These are phyloP conservation scores for Petaurus breviceps DNA, from an alignment of 2,113 vertebrate species.

Conservation along the genomic window DNA sequence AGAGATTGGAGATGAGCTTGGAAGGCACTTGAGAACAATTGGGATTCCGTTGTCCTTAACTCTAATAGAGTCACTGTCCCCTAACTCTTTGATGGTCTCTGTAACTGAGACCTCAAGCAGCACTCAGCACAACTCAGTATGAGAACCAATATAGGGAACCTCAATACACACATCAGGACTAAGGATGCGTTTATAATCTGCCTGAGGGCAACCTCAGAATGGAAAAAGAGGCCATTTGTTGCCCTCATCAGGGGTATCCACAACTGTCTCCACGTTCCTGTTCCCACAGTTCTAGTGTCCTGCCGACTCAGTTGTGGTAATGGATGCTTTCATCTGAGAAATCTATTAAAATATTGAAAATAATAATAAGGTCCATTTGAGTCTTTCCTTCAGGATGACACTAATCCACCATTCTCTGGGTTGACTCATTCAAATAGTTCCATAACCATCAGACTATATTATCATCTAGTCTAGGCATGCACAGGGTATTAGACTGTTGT, in stretches of 20 bases:
- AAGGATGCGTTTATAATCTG: too few species aligned
- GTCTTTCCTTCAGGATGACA: background rate
- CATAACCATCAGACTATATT: background rate
- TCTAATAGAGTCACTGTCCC: background rate
- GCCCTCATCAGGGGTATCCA: background rate
- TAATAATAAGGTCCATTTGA: background rate
- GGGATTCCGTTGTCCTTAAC: background rate
- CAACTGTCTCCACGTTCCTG: background rate
- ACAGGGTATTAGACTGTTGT: background rate
- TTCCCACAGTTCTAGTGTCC: background rate
- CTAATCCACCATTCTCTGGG: background rate
- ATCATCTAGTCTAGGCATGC: background rate
- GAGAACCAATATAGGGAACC: background rate
- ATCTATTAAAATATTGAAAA: background rate
- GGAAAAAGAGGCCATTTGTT: background rate
- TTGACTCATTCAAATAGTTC: background rate
- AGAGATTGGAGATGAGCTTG: background rate
- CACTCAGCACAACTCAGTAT: background rate
- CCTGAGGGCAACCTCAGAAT: background rate
- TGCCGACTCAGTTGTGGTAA: background rate
- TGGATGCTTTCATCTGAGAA: background rate
- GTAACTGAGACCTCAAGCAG: background rate
- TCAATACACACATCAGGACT: background rate
- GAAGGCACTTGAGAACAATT: background rate
- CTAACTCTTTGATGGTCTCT: background rate